These are phyloP conservation scores for Calameuta idolon DNA, from an alignment of 2,888 invertebrate species.

Conservation along the genomic window DNA sequence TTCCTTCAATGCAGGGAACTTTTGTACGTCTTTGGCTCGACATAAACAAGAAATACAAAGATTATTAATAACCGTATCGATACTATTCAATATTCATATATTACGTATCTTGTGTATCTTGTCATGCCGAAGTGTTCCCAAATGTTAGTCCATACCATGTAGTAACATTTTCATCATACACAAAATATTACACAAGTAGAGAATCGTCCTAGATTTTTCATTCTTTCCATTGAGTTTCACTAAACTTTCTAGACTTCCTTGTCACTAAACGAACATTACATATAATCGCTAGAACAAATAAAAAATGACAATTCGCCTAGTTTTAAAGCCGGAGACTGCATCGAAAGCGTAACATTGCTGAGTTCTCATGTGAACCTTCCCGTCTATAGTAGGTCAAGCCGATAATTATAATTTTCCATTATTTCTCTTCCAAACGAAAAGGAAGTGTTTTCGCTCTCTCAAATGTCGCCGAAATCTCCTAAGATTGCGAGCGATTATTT, in stretches of 20 bases:
- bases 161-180: slow-evolving; percentile 10
- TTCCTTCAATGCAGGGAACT: background rate
- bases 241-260: slow-evolving; percentile 21
- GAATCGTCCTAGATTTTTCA: slow-evolving; percentile 9
- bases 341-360: slow-evolving; percentile 15
- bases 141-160: slow-evolving; percentile 1
- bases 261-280: slow-evolving; percentile 25
- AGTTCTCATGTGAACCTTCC: slow-evolving; percentile 30
- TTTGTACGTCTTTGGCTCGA: background rate
- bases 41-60: background rate
- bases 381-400: slow-evolving; percentile 32
- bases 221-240: slow-evolving; percentile 8
- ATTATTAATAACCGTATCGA: background rate
- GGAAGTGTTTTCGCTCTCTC: background rate
- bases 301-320: slow-evolving; percentile 38
- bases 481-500: slow-evolving; percentile 43
- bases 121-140: background rate
- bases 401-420: slow-evolving; percentile 29
- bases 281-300: background rate
- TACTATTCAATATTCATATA: background rate
- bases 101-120: background rate
- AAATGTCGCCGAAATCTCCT: background rate
- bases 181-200: slow-evolving; percentile 18
- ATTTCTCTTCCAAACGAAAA: slow-evolving; percentile 27
- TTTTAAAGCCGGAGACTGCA: slow-evolving; percentile 39